Evolutionary conservation across 2,888 invertebrate species (phyloP), one percentile per base, ranked within the genome.

Genomic region (Sussaba pulchella): DNA sequence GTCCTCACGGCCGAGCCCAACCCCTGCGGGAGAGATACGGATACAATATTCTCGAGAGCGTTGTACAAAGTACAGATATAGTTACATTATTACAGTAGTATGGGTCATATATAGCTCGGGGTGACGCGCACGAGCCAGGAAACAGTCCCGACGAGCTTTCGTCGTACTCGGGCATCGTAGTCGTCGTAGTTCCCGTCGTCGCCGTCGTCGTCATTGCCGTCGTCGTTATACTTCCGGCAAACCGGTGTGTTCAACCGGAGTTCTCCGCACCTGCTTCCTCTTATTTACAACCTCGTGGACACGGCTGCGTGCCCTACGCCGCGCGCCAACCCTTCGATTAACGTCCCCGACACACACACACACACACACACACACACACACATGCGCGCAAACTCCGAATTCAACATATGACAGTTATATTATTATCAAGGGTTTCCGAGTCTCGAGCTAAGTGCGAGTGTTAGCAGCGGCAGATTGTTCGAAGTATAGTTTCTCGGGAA

Each of bases 261-360:
- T 81, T 87, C 84, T 87, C 86, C 74, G 78, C 88, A 88, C 88
- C 89, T 88, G 88, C 88, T 87, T 81, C 84, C 84, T 81, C 81
- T 87, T 86, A 88, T 85, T 85, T 84, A 81, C 81, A 81, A 73
- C 81, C 73, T 73, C 77, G 63, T 78, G 80, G 81, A 81, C 81
- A 74, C 54, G 63, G 70, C 61, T 45, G 50, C 69, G 47, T 61
- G 43, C 63, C 39, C 77, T 66, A 41, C 21, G 14, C 47, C 45
- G n/a, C 61, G 72, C 64, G 10, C 52, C 50, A 63, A 69, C 77
- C 73, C 77, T 81, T 81, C 81, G 81, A 81, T 81, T 77, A 81
- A 52, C 64, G 73, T 73, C 77, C 39, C 71, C 76, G 66, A 67
- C 67, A 54, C 69, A 73, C n/a, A n/a, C n/a, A n/a, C n/a, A n/a